Evolutionary conservation across 2,888 invertebrate species (phyloP).

Genomic region (Dryobotodes eremita): DNA sequence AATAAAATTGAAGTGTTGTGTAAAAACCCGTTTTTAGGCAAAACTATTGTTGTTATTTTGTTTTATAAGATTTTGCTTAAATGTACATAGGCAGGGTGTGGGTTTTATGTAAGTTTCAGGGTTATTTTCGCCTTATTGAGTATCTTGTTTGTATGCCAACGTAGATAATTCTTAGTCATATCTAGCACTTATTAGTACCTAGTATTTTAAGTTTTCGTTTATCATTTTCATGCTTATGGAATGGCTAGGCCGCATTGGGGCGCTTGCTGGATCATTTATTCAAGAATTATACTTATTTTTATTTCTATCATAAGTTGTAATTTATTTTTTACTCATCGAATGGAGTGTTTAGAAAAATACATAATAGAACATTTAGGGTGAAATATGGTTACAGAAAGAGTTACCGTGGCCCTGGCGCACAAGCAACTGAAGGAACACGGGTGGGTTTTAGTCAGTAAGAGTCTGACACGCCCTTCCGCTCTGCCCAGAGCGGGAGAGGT

Average conservation of each 20-base stretch:
- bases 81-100: background rate
- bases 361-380: too few relatives aligned
- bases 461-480: too few relatives aligned
- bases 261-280: conserved; percentile 46
- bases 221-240: conserved; percentile 57
- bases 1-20: too few relatives aligned
- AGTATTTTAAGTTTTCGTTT: conserved; percentile 26
- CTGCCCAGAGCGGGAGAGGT: too few relatives aligned
- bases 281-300: background rate
- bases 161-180: conserved; percentile 24
- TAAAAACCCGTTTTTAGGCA: background rate
- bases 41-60: background rate
- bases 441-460: too few relatives aligned
- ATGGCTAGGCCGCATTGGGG: conserved; percentile 40
- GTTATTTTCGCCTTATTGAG: background rate
- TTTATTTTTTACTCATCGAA: conserved; percentile 8
- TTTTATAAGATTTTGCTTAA: conserved; percentile 5
- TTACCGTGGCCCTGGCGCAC: too few relatives aligned
- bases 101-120: background rate
- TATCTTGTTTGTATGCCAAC: conserved; percentile 24
- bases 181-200: conserved; percentile 15
- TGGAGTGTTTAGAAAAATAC: conserved; percentile 32
- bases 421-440: too few relatives aligned
- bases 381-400: too few relatives aligned
- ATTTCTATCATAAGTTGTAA: background rate